Base-by-base conservation (phyloP, 2,797 vertebrate species). In the Melanotaenia boesemani region DNA sequence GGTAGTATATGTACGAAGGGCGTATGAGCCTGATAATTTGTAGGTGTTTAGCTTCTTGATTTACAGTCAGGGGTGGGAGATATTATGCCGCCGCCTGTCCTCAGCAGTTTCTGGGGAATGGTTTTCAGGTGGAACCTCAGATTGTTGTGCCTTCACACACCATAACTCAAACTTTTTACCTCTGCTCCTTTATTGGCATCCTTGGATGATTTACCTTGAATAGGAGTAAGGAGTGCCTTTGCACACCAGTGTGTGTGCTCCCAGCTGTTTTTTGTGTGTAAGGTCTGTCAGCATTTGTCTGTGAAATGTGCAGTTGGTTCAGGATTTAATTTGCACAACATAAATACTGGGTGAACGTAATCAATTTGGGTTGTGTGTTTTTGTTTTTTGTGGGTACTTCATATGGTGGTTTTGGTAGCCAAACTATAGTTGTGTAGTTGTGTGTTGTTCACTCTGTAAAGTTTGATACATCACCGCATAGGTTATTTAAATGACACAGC, bases 401-500 rank as follows among this genome's bases (percentile, higher is more conserved):
- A 48, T 0, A 52, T 22, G 28, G 28, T 24, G 3, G 26, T 36
- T 57, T 28, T 18, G 44, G 44, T 61, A 76, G 67, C 70, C 46
- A 54, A 81, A 80, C 56, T 56, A 1, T 5, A 12, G 22, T 2
- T 34, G 48, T 52, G 28, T 63, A 34, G 54, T 46, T 63, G 65
- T 59, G 34, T 50, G 30, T 37, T 7, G 81, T 88, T 67, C 80
- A 89, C 79, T 85, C 83, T 88, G 86, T 89, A 87, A 91, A 87
- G 67, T 90, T 84, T 88, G 83, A 91, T 87, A 37, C 77, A 89
- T 89, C 59, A 78, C 80, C 78, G 2, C 68, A 90, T 91, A 84
- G 80, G 76, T 83, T 90, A 88, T 91, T 88, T 86, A 86, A 90
- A 92, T 91, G 79, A 80, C 85, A 70, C 76, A 75, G 77, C 74